Percentiles rank a stretch among this genome's conserved stretches.
Conservation (phyloP, 2,113 vertebrate species). For the Rhinoderma darwinii region DNA sequence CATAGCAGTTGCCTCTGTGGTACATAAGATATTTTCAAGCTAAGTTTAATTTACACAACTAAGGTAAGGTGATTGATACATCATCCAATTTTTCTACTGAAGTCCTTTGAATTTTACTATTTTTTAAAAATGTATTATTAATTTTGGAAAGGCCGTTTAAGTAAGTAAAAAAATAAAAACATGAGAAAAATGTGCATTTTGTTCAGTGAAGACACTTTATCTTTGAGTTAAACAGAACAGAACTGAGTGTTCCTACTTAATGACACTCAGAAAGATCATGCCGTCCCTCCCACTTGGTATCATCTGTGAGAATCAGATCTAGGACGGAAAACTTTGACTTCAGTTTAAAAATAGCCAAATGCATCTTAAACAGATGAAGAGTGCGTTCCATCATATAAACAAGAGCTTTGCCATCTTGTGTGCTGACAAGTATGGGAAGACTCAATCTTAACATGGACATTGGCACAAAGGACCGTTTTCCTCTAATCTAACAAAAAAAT, state of each 20-base stretch:
- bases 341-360: slow-evolving; percentile 59
- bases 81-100: too few relatives aligned
- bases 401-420: slow-evolving; percentile 54
- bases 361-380: slow-evolving; percentile 44
- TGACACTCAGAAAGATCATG: slow-evolving; percentile 49
- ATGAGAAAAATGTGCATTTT: slow-evolving; percentile 20
- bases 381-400: slow-evolving; percentile 43
- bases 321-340: slow-evolving; percentile 59
- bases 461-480: background rate
- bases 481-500: background rate
- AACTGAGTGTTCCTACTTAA: slow-evolving; percentile 50
- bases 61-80: background rate
- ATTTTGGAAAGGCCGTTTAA: background rate
- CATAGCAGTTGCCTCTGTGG: background rate
- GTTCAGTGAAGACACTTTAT: slow-evolving; percentile 25
- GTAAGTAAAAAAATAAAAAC: background rate
- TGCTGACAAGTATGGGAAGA: slow-evolving; percentile 47
- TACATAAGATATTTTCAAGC: background rate
- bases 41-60: background rate
- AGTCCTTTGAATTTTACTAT: background rate
- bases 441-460: slow-evolving; percentile 5
- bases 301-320: slow-evolving; percentile 57
- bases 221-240: slow-evolving; percentile 32
- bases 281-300: slow-evolving; percentile 52
- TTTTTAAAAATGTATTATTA: background rate